A percentile compares a stretch with the other conserved stretches of the same genome.
Conservation (phyloP, 2,113 vertebrate species). For the Caloenas nicobarica region DNA sequence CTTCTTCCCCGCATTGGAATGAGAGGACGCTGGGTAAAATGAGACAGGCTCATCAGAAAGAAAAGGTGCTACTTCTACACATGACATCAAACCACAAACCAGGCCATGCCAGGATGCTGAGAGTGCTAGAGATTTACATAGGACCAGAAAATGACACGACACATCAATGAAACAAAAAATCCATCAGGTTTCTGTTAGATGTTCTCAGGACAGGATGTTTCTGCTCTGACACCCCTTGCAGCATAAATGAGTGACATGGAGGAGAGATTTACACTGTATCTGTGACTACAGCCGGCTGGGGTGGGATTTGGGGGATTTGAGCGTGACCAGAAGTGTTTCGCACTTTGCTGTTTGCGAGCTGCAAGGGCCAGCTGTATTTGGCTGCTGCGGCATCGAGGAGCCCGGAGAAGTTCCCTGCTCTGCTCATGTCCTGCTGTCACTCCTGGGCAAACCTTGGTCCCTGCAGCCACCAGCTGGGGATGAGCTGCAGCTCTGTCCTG, state of each 20-base stretch:
- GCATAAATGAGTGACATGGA: neutral
- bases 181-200: neutral
- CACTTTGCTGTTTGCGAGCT: neutral
- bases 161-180: neutral
- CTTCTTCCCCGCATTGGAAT: neutral
- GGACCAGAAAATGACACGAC: neutral
- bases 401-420: neutral
- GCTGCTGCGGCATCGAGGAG: neutral
- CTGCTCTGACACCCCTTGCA: neutral
- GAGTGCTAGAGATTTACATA: neutral
- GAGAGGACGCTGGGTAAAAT: neutral
- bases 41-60: neutral
- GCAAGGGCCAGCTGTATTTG: neutral
- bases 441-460: neutral
- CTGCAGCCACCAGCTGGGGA: neutral
- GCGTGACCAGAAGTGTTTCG: rapidly evolving
- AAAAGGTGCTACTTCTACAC: neutral
- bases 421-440: rapidly evolving
- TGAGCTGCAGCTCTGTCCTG: neutral
- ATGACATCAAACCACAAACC: neutral
- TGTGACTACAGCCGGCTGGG: neutral
- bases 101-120: rapidly evolving
- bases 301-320: neutral
- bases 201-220: neutral
- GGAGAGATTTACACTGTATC: neutral